Conservation (phyloP, 2,888 invertebrate species). For the Phytoseiulus persimilis region DNA sequence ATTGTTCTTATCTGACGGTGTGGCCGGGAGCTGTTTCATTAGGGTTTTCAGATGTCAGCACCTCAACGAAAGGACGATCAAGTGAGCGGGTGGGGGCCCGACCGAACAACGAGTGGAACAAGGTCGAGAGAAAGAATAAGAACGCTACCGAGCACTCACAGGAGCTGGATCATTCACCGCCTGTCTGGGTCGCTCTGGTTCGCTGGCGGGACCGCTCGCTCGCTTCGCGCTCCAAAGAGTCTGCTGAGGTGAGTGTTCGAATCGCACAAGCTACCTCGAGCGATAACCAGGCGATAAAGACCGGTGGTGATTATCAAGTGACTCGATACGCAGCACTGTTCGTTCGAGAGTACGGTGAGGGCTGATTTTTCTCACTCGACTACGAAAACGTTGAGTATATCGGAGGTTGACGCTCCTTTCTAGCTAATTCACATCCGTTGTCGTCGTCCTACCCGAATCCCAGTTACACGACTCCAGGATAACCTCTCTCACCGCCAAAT, state of each 20-base stretch:
- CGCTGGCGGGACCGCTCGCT: background rate
- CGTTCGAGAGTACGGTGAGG: background rate
- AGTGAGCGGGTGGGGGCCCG: background rate
- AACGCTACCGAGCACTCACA: background rate
- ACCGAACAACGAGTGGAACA: background rate
- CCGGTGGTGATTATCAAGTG: background rate
- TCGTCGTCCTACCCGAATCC: no score
- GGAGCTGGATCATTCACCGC: no score
- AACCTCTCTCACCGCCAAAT: no score
- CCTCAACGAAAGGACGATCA: background rate
- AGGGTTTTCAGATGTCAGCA: background rate
- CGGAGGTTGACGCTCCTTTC: no score
- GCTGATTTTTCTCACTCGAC: background rate
- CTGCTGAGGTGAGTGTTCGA: background rate
- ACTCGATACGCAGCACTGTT: background rate
- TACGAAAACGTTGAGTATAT: no score
- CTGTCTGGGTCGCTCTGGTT: background rate
- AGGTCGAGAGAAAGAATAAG: background rate
- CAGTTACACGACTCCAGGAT: no score
- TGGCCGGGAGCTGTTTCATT: background rate
- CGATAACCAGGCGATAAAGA: background rate
- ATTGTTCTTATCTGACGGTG: background rate
- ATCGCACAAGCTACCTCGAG: background rate
- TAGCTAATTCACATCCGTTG: no score
- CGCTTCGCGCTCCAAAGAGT: background rate